Conservation (phyloP, 2,113 vertebrate genomes). For the Phalacrocorax aristotelis region DNA sequence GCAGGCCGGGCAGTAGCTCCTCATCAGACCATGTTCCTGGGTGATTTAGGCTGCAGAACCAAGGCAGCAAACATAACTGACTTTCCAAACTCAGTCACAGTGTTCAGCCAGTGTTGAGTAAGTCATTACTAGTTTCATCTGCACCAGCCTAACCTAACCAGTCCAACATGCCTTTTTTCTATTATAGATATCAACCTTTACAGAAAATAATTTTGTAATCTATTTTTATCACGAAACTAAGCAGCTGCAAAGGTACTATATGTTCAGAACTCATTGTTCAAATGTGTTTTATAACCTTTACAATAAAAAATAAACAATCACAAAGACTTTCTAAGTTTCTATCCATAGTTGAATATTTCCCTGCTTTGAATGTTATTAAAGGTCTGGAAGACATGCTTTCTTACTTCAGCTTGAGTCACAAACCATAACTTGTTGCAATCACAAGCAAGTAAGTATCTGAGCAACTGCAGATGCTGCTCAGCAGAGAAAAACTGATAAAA, state of each 20-base stretch:
- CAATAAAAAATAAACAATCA: neutral
- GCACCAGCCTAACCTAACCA: neutral
- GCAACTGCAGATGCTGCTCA: neutral
- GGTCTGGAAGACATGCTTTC: neutral
- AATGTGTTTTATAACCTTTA: conserved; percentile 55
- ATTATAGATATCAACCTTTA: conserved; percentile 1
- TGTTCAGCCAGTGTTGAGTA: neutral
- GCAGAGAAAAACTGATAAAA: neutral
- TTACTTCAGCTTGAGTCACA: neutral
- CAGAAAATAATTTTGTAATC: conserved; percentile 42
- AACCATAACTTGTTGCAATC: neutral
- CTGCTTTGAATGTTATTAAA: conserved; percentile 30
- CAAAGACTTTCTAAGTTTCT: conserved; percentile 22
- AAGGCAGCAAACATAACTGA: neutral
- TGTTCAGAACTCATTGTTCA: conserved; percentile 53
- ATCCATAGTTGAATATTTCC: conserved; percentile 1
- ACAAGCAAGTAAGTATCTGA: neutral
- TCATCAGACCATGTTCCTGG: neutral
- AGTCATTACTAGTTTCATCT: neutral
- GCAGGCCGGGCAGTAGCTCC: neutral
- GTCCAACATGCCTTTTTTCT: neutral
- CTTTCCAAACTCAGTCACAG: neutral
- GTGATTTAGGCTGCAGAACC: neutral
- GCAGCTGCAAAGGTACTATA: conserved; percentile 29
- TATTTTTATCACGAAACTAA: conserved; percentile 58